These are phyloP conservation scores for Drosophila nr. medialis DNA, from an alignment of 2,888 invertebrate genomes.

Conservation along the genomic window DNA sequence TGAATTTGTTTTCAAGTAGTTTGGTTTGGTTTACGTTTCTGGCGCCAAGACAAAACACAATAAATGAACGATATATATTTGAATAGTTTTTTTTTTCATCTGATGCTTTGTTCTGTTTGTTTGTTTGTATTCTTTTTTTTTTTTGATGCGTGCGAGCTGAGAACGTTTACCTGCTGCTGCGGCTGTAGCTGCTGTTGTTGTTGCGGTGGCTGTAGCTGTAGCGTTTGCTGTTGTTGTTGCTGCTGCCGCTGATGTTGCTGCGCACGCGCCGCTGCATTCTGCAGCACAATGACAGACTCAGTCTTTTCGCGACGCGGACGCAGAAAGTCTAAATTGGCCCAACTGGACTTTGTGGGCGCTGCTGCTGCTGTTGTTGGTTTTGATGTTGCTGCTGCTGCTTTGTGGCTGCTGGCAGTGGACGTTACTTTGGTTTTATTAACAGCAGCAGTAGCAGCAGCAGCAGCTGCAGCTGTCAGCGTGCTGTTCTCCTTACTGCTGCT, in stretches of 20 bases:
- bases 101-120: constrained; percentile 34
- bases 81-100: constrained; percentile 43
- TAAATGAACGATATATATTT: constrained; percentile 59
- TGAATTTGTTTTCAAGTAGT: constrained; percentile 58
- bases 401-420: constrained; percentile 44
- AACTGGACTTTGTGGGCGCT: constrained; percentile 76
- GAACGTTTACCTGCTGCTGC: constrained; percentile 74
- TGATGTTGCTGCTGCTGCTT: constrained; percentile 53
- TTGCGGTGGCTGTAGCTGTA: constrained; percentile 83
- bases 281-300: constrained; percentile 93
- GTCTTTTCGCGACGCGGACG: constrained; percentile 94
- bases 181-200: constrained; percentile 64
- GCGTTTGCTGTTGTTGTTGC: constrained; percentile 83
- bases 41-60: constrained; percentile 79
- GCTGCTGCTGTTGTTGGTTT: constrained; percentile 28
- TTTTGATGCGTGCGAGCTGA: constrained; percentile 72
- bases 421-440: constrained; percentile 41
- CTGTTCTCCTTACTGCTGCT: constrained; percentile 53
- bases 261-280: constrained; percentile 86
- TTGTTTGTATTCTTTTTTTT: constrained; percentile 23
- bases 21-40: constrained; percentile 75
- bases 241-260: constrained; percentile 83
- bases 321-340: constrained; percentile 85
- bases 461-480: constrained; percentile 12
- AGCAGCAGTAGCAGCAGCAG: constrained; percentile 17